Conservation (phyloP, 2,888 invertebrate species). For the Cylloceria caligata region DNA sequence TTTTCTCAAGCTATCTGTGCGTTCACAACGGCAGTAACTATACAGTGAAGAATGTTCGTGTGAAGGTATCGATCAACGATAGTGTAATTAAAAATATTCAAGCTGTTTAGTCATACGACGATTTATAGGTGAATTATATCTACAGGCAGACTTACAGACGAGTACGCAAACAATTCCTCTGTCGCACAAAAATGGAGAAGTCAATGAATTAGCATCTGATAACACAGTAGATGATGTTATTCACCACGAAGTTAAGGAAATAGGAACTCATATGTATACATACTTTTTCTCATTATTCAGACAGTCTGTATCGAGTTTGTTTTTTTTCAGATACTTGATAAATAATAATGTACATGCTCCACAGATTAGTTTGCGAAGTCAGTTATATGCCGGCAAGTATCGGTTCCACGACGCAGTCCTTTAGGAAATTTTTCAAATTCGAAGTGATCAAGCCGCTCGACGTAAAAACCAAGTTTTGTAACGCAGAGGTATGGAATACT, state of each 20-base stretch:
- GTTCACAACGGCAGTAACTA: conserved; percentile 97
- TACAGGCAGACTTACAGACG: conserved; percentile 96
- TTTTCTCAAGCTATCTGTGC: conserved; percentile 98
- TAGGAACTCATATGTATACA: conserved; percentile 97
- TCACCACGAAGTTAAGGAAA: conserved; percentile 99
- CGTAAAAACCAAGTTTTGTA: conserved; percentile 99
- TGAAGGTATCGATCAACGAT: conserved; percentile 87
- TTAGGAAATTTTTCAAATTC: conserved; percentile 99
- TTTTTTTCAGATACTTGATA: conserved; percentile 8
- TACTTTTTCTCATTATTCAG: conserved; percentile 12
- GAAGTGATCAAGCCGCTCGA: conserved; percentile 98
- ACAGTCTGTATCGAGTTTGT: neutral
- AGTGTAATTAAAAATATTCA: neutral
- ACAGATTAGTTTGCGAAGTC: conserved; percentile 97
- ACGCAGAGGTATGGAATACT: conserved; percentile 90
- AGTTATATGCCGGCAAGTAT: conserved; percentile 90
- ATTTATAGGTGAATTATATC: conserved; percentile 48
- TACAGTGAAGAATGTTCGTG: conserved; percentile 92
- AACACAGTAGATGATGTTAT: conserved; percentile 97
- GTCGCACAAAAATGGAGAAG: conserved; percentile 88
- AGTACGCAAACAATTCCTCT: conserved; percentile 94
- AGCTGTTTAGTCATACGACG: neutral
- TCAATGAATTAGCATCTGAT: conserved; percentile 88
- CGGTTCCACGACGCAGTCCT: conserved; percentile 90
- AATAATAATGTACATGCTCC: conserved; percentile 73